These are phyloP conservation scores for Scrobipalpa atriplicella DNA, from an alignment of 2,888 invertebrate species.

Conservation along the genomic window DNA sequence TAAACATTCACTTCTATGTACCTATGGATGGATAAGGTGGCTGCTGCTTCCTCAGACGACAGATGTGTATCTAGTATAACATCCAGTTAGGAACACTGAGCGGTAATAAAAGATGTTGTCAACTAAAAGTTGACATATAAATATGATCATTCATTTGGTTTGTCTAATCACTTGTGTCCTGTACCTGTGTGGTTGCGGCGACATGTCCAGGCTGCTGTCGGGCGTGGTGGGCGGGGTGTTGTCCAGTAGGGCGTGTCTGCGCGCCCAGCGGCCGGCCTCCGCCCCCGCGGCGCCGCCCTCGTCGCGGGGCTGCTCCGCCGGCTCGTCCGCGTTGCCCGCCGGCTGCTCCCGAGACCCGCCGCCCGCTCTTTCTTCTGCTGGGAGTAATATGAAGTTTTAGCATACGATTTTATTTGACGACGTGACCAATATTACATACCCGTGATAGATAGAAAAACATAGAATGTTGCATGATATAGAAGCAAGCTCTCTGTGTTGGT, in stretches of 20 bases:
- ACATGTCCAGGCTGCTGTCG: constrained; percentile 88
- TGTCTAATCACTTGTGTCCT: no score
- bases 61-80: no score
- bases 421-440: no score
- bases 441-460: no score
- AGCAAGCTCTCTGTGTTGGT: constrained; percentile 45
- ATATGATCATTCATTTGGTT: no score
- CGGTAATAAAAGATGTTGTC: no score
- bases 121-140: no score
- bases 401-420: neutral
- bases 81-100: no score
- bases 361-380: constrained; percentile 56
- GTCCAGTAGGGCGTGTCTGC: constrained; percentile 79
- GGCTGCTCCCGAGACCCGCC: constrained; percentile 30
- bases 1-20: no score
- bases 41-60: no score
- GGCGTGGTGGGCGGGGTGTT: constrained; percentile 93
- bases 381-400: neutral
- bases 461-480: neutral
- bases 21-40: no score
- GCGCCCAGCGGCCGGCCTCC: constrained; percentile 47
- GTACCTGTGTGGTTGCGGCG: constrained; percentile 85
- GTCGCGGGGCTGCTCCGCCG: constrained; percentile 28
- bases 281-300: constrained; percentile 34
- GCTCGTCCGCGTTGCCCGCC: constrained; percentile 29